Conservation (phyloP, 2,888 invertebrate genomes). For the Deilephila porcellus region DNA sequence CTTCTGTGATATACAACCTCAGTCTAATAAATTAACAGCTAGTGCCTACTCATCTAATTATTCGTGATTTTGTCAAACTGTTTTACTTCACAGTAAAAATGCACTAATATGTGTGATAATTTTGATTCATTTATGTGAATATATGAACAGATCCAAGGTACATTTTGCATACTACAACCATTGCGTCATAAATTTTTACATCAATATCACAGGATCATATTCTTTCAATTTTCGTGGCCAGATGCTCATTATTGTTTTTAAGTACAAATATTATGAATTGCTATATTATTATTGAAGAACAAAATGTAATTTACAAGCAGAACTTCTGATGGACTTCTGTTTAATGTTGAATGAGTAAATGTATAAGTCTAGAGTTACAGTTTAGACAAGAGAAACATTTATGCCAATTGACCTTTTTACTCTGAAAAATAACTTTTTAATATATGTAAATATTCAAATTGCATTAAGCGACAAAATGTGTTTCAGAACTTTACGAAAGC, state of each 20-base stretch:
- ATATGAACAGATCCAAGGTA: neutral
- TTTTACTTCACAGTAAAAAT: neutral
- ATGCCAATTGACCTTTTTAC: constrained; percentile 17
- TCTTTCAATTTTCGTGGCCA: neutral
- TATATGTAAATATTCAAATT: constrained; percentile 26
- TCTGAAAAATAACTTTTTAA: constrained; percentile 28
- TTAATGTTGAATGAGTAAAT: constrained; percentile 1
- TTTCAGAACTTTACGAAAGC: constrained; percentile 58
- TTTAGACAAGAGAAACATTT: constrained; percentile 15
- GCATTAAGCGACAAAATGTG: constrained; percentile 48
- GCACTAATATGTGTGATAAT: constrained; percentile 3
- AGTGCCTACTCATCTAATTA: constrained; percentile 12
- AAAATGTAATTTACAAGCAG: neutral
- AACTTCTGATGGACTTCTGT: neutral
- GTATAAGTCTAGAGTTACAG: neutral
- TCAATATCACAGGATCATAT: neutral
- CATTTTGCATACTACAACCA: neutral
- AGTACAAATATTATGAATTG: neutral
- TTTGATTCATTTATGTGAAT: neutral
- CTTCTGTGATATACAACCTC: constrained; percentile 21
- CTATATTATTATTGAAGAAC: neutral
- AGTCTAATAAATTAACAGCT: constrained; percentile 15
- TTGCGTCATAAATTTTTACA: neutral
- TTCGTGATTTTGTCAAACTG: neutral
- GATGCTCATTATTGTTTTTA: neutral